Percentiles rank a stretch among this genome's conserved stretches.
These are phyloP conservation scores for Eremophila alpestris DNA, from an alignment of 2,797 vertebrate genomes.

Conservation along the genomic window DNA sequence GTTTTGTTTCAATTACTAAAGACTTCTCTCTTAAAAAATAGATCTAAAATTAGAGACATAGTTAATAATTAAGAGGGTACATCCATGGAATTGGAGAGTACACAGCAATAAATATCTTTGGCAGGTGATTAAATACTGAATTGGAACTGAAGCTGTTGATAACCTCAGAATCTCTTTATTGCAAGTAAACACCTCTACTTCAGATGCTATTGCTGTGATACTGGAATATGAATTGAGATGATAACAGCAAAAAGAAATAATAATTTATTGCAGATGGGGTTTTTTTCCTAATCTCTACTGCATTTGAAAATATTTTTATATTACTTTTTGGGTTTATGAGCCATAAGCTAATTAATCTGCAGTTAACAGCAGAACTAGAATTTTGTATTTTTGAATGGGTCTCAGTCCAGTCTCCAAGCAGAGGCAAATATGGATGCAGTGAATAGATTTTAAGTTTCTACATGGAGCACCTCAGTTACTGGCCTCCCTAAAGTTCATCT, in stretches of 20 bases:
- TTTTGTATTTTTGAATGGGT: background rate
- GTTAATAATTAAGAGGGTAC: slow-evolving; percentile 18
- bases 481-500: background rate
- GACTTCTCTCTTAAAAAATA: background rate
- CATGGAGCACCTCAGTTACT: background rate
- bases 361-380: background rate
- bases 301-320: background rate
- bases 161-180: slow-evolving; percentile 14
- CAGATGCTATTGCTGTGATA: background rate
- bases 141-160: background rate
- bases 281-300: background rate
- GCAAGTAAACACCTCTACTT: background rate
- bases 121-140: background rate
- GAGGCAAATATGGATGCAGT: background rate
- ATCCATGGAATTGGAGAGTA: background rate
- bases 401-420: background rate
- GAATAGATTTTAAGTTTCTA: background rate
- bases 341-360: background rate
- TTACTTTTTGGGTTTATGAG: background rate
- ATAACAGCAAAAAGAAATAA: background rate
- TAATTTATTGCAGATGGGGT: background rate
- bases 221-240: background rate
- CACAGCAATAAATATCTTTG: background rate
- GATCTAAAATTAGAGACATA: background rate
- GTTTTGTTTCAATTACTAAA: slow-evolving; percentile 3